These are phyloP conservation scores for Manis javanica DNA, from an alignment of 2,797 vertebrate genomes.

Conservation along the genomic window DNA sequence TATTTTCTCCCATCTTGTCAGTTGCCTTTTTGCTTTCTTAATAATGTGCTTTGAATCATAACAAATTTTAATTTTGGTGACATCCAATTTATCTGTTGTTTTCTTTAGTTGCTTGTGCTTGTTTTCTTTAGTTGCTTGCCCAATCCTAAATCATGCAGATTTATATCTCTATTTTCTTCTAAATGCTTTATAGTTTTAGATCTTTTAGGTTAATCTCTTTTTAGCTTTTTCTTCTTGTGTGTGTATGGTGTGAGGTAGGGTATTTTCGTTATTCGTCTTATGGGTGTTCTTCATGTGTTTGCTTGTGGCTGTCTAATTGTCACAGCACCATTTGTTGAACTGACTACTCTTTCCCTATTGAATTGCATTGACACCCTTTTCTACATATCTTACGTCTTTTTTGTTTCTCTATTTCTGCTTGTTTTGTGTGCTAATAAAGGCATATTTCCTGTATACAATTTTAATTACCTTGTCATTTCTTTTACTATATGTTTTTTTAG, in stretches of 20 bases:
- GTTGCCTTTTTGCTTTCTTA: not conserved
- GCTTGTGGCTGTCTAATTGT: rapidly evolving
- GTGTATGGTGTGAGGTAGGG: not conserved
- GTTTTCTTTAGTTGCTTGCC: not conserved
- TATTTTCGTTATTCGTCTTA: no score
- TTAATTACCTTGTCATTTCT: not conserved
- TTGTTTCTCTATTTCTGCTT: not conserved
- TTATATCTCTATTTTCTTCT: not conserved
- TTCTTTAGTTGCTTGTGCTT: not conserved
- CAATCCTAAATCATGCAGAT: not conserved
- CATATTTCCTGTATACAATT: not conserved
- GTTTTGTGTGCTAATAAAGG: not conserved
- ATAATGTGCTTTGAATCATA: not conserved
- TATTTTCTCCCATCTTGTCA: not conserved
- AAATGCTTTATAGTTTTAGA: not conserved
- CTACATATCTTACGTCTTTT: not conserved
- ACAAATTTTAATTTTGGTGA: not conserved
- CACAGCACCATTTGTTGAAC: not conserved
- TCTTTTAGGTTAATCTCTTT: not conserved
- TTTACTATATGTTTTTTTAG: not conserved
- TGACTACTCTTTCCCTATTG: rapidly evolving
- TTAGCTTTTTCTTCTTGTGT: not conserved
- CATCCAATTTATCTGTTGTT: not conserved
- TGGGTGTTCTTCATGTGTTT: not conserved
- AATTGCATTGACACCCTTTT: not conserved